These are phyloP conservation scores for Penaeus monodon DNA, from an alignment of 2,888 invertebrate genomes.

Conservation along the genomic window DNA sequence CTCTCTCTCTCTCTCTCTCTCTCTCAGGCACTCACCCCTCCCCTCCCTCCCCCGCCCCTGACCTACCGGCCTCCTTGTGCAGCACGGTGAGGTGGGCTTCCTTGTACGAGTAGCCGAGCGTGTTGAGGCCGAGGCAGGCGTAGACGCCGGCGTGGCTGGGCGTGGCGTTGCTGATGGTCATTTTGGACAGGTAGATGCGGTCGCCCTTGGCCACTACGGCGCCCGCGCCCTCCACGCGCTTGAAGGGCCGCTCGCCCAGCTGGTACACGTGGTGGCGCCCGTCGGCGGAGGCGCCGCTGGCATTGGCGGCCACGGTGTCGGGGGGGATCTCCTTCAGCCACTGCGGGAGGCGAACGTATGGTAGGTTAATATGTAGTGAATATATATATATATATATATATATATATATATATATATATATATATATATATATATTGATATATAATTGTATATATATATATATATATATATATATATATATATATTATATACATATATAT, in stretches of 20 bases:
- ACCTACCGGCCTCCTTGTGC: background rate
- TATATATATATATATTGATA: too few species aligned
- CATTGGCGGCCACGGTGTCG: background rate
- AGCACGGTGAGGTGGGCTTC: conserved; percentile 59
- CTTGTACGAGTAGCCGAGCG: conserved; percentile 58
- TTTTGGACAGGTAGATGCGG: conserved; percentile 51
- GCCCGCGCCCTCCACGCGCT: conserved; percentile 27
- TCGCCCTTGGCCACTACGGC: conserved; percentile 46
- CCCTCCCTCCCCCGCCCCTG: background rate
- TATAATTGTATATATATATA: too few species aligned
- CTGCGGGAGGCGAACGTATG: background rate
- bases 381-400: too few species aligned
- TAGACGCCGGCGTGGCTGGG: conserved; percentile 55
- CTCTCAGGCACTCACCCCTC: too few species aligned
- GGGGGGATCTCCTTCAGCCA: conserved; percentile 50
- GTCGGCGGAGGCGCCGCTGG: background rate
- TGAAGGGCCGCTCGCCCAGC: conserved; percentile 35
- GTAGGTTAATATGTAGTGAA: too few species aligned
- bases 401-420: too few species aligned
- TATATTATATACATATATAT: too few species aligned
- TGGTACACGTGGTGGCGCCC: conserved; percentile 19
- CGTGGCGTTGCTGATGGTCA: conserved; percentile 48
- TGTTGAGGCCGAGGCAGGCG: conserved; percentile 59
- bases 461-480: too few species aligned
- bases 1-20: too few species aligned